phyloP scores from a whole-genome alignment of 2,888 invertebrate genomes.

The Gonocerus acuteangulatus region DNA sequence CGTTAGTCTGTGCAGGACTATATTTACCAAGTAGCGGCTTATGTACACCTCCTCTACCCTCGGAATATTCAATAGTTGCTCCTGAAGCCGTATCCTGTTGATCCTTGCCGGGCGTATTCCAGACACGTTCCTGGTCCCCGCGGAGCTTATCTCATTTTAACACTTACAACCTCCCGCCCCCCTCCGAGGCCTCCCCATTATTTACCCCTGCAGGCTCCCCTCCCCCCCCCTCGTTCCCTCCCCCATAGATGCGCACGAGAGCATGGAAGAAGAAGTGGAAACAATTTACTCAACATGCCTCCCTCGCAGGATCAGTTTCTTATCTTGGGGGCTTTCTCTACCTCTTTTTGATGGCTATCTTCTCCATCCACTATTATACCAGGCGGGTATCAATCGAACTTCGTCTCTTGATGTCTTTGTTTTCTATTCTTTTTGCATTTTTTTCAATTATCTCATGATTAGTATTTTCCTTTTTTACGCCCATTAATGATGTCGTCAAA shows the following conservation, averaged over 20 bases:
- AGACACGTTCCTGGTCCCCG: slow-evolving; percentile 6
- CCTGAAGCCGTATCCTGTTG: slow-evolving; percentile 4
- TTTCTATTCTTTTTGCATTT: no score
- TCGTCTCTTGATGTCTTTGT: no score
- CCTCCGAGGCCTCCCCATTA: neutral
- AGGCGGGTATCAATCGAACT: no score
- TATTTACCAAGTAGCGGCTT: no score
- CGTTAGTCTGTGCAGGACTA: no score
- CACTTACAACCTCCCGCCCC: slow-evolving; percentile 34
- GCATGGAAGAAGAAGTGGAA: neutral
- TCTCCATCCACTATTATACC: no score
- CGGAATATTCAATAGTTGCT: neutral
- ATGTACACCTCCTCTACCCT: neutral
- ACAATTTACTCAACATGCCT: neutral
- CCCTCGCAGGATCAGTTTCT: neutral
- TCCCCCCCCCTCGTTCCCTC: slow-evolving; percentile 4
- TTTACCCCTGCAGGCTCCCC: slow-evolving; percentile 2
- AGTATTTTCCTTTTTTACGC: no score
- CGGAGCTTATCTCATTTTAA: slow-evolving; percentile 37
- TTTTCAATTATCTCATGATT: no score
- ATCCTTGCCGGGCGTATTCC: slow-evolving; percentile 15
- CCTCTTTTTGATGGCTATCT: neutral
- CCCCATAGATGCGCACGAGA: neutral
- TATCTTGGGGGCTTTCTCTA: neutral
- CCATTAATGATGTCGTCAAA: no score